Evolutionary conservation across 2,113 vertebrate species (phyloP), one percentile per base, ranked within the genome.

Genomic region (Oncorhynchus nerka): DNA sequence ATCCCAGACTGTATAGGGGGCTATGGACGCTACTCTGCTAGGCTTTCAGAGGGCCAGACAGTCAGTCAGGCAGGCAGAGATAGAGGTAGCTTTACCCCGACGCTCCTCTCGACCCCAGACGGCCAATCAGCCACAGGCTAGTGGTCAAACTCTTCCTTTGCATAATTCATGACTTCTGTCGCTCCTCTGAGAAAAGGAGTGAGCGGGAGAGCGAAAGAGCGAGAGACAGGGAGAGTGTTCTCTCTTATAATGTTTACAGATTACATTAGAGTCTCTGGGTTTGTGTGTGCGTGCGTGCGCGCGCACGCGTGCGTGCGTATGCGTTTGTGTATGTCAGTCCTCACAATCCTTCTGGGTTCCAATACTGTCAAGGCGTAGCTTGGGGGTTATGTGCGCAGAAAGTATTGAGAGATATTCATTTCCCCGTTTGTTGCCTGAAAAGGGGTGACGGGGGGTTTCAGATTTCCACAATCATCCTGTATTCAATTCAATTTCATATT

Each of bases 101-200:
- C 73, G 13, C 62, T 12, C 62, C 22, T n/a, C 71, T 59, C 39
- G 70, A 89, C 86, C 85, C 83, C 68, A 84, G 87, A 84, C 77
- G 73, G 55, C 80, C 85, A 86, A 86, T 90, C 88, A 85, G 89
- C 83, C 86, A 85, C 87, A 85, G 85, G 89, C 90, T 90, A 91
- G 83, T 83, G 84, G 90, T 91, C 90, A 92, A 90, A 89, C 85
- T 90, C 79, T 83, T 69, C 16, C 34, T 64, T 82, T 91, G 85
- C 83, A 90, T 90, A 71, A 90, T 91, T 79, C 83, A 92, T 92
- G 87, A 89, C 68, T 75, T 79, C 74, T 26, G 34, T 16, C 30
- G 62, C 67, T 87, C 86, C 88, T 85, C 45, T 39, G 72, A 79
- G 39, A 45, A 9, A 45, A 45, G 9, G 39, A 45, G 39, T 11